Conservation (phyloP, 2,797 vertebrate species). For the Columba guinea region DNA sequence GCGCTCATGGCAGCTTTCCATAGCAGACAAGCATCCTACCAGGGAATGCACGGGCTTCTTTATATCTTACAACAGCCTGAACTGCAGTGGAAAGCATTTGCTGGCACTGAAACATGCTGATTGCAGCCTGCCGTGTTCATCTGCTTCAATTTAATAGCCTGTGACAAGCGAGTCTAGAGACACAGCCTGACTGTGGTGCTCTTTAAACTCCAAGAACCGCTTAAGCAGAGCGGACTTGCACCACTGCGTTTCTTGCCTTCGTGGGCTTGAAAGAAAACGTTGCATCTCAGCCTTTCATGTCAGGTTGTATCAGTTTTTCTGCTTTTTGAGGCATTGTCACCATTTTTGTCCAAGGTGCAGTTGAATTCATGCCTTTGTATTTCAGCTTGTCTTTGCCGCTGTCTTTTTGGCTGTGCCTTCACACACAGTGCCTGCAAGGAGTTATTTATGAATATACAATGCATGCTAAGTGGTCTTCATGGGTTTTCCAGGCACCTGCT, state of each 20-base stretch:
- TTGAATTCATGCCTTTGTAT: slow-evolving; percentile 74
- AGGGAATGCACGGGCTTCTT: slow-evolving; percentile 24
- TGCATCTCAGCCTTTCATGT: slow-evolving; percentile 43
- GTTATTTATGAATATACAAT: slow-evolving; percentile 67
- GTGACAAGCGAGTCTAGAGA: slow-evolving; percentile 68
- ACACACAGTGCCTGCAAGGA: slow-evolving; percentile 81
- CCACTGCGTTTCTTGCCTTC: slow-evolving; percentile 33
- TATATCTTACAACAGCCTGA: slow-evolving; percentile 32
- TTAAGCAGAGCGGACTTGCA: slow-evolving; percentile 39
- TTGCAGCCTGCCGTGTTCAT: slow-evolving; percentile 72
- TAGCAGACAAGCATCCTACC: slow-evolving; percentile 26
- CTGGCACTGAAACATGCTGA: slow-evolving; percentile 64
- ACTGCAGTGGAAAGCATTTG: slow-evolving; percentile 44
- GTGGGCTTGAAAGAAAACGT: slow-evolving; percentile 25
- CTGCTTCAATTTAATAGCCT: slow-evolving; percentile 71
- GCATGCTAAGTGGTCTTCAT: slow-evolving; percentile 70
- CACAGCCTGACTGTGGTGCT: slow-evolving; percentile 72
- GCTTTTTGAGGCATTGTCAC: slow-evolving; percentile 62
- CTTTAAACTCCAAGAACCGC: slow-evolving; percentile 60
- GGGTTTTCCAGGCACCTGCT: slow-evolving; percentile 71
- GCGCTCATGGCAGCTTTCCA: slow-evolving; percentile 9
- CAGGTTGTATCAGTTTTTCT: slow-evolving; percentile 64
- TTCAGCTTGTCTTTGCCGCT: slow-evolving; percentile 75
- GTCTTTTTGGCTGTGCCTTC: slow-evolving; percentile 82
- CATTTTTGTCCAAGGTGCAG: slow-evolving; percentile 63